A percentile compares a stretch with the other conserved stretches of the same genome.
phyloP scores from a whole-genome alignment of 2,888 invertebrate species.

The Torymus aiolomorphi region DNA sequence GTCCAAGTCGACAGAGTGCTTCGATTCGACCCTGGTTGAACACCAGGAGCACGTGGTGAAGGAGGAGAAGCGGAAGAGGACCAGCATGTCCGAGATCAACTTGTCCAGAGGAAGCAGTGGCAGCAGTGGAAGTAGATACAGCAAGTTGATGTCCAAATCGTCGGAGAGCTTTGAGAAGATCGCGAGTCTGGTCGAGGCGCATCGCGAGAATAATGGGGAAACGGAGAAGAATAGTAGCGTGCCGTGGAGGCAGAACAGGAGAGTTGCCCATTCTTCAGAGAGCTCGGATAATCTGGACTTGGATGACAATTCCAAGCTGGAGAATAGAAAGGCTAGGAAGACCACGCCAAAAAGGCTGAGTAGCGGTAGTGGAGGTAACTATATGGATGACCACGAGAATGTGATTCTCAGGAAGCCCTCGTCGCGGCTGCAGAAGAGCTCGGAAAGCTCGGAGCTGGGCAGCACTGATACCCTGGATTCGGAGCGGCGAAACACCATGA shows the following conservation, averaged over 20 bases:
- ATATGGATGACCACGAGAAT: conserved; percentile 61
- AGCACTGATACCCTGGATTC: conserved; percentile 73
- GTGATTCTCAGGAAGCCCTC: conserved; percentile 58
- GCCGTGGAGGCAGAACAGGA: conserved; percentile 60
- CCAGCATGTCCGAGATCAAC: conserved; percentile 70
- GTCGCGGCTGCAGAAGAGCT: conserved; percentile 71
- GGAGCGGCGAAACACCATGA: conserved; percentile 67
- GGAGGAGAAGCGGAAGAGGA: conserved; percentile 67
- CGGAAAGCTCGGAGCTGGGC: conserved; percentile 73
- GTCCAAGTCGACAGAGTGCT: conserved; percentile 73
- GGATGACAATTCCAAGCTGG: conserved; percentile 66
- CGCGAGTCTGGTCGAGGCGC: conserved; percentile 47
- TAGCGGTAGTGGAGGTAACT: conserved; percentile 63
- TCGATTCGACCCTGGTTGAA: conserved; percentile 62
- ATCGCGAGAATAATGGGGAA: neutral
- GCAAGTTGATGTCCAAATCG: conserved; percentile 66
- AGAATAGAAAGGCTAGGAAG: conserved; percentile 63
- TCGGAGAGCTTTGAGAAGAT: conserved; percentile 69
- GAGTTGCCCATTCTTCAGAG: conserved; percentile 68
- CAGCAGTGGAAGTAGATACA: conserved; percentile 18
- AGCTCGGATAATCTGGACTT: conserved; percentile 72
- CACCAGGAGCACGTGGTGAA: conserved; percentile 47
- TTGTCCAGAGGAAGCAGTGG: conserved; percentile 60
- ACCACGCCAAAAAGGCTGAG: conserved; percentile 64
- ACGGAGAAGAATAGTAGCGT: conserved; percentile 30